Evolutionary conservation across 2,888 invertebrate genomes (phyloP).

Genomic region (Dinocampus coccinellae): DNA sequence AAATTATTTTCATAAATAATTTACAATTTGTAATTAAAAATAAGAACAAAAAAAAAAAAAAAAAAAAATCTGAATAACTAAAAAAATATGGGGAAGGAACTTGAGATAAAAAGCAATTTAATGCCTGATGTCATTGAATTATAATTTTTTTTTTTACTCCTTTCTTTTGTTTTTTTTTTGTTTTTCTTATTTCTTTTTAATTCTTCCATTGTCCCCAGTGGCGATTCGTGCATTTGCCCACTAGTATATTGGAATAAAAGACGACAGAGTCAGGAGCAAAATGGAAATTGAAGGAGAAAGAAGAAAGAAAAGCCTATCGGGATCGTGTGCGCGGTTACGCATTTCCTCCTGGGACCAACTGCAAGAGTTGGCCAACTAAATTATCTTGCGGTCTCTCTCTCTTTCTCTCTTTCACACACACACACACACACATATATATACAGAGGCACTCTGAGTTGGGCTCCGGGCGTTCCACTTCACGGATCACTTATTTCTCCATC

Average conservation of each 20-base stretch:
- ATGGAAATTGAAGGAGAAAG: neutral
- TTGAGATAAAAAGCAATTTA: constrained; percentile 31
- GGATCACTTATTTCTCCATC: constrained; percentile 27
- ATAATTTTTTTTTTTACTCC: too few species aligned
- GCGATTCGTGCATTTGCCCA: constrained; percentile 7
- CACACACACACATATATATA: too few species aligned
- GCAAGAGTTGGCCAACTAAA: constrained; percentile 32
- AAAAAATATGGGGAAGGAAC: neutral
- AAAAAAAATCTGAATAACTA: neutral
- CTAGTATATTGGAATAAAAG: neutral
- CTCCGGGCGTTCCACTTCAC: constrained; percentile 21
- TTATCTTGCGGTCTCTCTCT: constrained; percentile 24
- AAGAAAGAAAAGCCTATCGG: neutral
- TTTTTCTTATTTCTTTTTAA: neutral
- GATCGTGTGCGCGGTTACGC: constrained; percentile 26
- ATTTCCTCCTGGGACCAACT: constrained; percentile 26
- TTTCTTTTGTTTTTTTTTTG: neutral
- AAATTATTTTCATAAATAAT: too few species aligned
- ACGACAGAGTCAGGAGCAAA: constrained; percentile 2
- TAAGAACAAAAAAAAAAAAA: neutral
- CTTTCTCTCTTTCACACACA: too few species aligned
- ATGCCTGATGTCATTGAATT: too few species aligned
- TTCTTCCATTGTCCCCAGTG: constrained; percentile 1
- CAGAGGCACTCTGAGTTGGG: neutral
- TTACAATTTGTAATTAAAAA: too few species aligned